A percentile compares a stretch with the other conserved stretches of the same genome.
Conservation (phyloP, 2,113 vertebrate genomes). For the Ivindomyrus marchei region DNA sequence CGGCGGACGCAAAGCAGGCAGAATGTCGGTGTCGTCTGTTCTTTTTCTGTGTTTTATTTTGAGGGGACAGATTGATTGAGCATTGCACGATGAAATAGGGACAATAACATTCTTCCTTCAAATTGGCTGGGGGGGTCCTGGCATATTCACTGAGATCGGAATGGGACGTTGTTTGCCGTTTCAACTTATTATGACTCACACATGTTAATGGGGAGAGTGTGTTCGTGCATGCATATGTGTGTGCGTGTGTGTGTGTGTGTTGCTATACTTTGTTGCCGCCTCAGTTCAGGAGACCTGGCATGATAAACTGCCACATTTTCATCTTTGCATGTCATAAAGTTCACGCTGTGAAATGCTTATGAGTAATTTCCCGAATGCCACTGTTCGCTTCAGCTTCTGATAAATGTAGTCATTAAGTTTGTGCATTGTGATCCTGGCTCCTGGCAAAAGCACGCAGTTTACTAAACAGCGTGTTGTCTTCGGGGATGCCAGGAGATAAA, state of each 20-base stretch:
- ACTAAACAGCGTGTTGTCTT: constrained; percentile 46
- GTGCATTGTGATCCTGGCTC: constrained; percentile 40
- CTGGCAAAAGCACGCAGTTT: constrained; percentile 34
- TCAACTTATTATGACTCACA: constrained; percentile 16
- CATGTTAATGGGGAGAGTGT: neutral
- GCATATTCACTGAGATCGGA: constrained; percentile 18
- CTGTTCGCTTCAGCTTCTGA: constrained; percentile 36
- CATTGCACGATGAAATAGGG: constrained; percentile 17
- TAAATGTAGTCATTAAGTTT: constrained; percentile 48
- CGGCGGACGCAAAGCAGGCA: neutral
- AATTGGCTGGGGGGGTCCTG: constrained; percentile 12
- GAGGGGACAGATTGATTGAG: constrained; percentile 25
- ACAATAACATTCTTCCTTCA: constrained; percentile 7
- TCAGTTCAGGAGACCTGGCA: constrained; percentile 33
- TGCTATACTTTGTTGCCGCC: constrained; percentile 31
- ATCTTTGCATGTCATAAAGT: constrained; percentile 39
- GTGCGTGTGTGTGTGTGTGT: neutral
- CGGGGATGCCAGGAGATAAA: constrained; percentile 27
- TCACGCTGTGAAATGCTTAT: constrained; percentile 44
- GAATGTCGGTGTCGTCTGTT: neutral
- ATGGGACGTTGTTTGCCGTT: constrained; percentile 14
- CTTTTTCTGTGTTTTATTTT: constrained; percentile 24
- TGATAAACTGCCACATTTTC: constrained; percentile 44
- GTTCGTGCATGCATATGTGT: neutral
- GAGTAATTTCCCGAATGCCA: constrained; percentile 35